A percentile compares a stretch with the other conserved stretches of the same genome.
phyloP scores from a whole-genome alignment of 2,797 vertebrate species.

The Phoebastria nigripes region DNA sequence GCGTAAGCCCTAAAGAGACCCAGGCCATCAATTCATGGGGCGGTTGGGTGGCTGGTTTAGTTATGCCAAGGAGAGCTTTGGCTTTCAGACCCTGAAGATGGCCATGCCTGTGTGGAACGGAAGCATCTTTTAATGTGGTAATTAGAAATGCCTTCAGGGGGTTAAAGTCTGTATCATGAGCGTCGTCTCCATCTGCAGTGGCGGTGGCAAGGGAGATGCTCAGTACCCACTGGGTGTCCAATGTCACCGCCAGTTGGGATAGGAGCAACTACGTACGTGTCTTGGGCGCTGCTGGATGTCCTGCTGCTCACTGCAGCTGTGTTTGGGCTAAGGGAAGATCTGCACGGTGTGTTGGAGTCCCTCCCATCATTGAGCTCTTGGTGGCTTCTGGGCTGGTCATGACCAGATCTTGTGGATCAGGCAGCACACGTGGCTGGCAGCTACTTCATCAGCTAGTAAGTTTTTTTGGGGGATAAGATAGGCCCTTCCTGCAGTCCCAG shows the following conservation, averaged over 20 bases:
- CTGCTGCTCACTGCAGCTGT: neutral
- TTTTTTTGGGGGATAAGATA: accelerated
- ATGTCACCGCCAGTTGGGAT: neutral
- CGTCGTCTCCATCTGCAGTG: accelerated
- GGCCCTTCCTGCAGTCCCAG: neutral
- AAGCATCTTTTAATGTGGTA: neutral
- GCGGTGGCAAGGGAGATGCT: accelerated
- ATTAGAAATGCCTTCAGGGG: neutral
- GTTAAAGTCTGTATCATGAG: neutral
- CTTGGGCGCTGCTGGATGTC: neutral
- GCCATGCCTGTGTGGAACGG: neutral
- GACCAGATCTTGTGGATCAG: neutral
- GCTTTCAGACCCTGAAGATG: neutral
- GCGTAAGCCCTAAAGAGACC: neutral
- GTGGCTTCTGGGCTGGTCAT: neutral
- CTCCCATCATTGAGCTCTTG: neutral
- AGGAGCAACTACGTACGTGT: accelerated
- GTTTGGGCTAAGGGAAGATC: neutral
- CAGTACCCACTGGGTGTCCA: accelerated
- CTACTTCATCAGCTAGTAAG: neutral
- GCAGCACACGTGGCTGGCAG: neutral
- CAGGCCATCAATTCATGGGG: neutral
- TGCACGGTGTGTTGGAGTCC: accelerated
- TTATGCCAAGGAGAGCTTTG: neutral
- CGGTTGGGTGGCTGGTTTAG: neutral